A percentile compares a stretch with the other conserved stretches of the same genome.
Conservation (phyloP, 2,888 invertebrate genomes). For the Acrobasis consociella region DNA sequence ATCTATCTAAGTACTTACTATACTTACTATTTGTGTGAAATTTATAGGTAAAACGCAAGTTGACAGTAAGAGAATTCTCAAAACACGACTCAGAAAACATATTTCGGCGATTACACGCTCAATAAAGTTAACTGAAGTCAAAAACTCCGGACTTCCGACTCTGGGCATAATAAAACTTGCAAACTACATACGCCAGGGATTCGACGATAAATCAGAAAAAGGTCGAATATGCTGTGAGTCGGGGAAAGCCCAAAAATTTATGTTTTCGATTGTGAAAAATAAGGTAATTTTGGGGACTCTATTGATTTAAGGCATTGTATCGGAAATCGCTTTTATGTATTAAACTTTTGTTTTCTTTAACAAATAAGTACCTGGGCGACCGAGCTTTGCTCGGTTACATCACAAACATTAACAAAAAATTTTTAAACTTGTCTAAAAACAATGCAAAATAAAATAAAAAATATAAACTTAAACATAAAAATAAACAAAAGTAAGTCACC, state of each 20-base stretch:
- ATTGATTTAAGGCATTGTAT: slow-evolving; percentile 9
- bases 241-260: slow-evolving; percentile 34
- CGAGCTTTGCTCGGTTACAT: too few relatives aligned
- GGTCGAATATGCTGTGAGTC: slow-evolving; percentile 63
- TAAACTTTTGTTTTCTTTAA: neutral
- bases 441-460: too few relatives aligned
- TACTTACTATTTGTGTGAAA: too few relatives aligned
- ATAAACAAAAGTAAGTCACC: too few relatives aligned
- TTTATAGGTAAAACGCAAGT: neutral
- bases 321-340: neutral
- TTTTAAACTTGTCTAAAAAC: too few relatives aligned
- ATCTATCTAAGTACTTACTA: too few relatives aligned
- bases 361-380: too few relatives aligned
- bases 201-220: slow-evolving; percentile 73
- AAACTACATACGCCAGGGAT: slow-evolving; percentile 51
- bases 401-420: too few relatives aligned
- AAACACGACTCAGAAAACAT: slow-evolving; percentile 12
- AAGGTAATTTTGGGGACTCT: slow-evolving; percentile 17
- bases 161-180: slow-evolving; percentile 67
- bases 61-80: neutral
- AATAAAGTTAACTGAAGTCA: slow-evolving; percentile 62
- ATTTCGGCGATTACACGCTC: slow-evolving; percentile 45
- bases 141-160: slow-evolving; percentile 59
- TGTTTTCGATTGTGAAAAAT: slow-evolving; percentile 20
- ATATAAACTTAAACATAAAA: too few relatives aligned